These are phyloP conservation scores for Manacus vitellinus DNA, from an alignment of 2,113 vertebrate species.

Conservation along the genomic window DNA sequence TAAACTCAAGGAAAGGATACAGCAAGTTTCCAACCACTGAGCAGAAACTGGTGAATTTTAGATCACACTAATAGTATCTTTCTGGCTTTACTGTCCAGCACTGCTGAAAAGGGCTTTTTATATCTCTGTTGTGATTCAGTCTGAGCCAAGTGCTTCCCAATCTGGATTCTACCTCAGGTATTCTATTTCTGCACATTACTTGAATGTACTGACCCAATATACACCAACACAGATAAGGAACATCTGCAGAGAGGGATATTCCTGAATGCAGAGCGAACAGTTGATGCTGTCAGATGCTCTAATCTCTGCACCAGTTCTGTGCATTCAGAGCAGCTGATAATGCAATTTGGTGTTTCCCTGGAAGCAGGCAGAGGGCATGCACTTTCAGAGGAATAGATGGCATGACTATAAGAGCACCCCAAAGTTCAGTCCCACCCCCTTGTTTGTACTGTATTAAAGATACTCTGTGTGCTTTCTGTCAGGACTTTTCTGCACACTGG, in stretches of 20 bases:
- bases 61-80: neutral
- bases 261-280: neutral
- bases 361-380: neutral
- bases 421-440: constrained; percentile 47
- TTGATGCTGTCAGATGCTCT: neutral
- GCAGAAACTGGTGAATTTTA: neutral
- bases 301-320: neutral
- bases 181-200: neutral
- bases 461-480: constrained; percentile 10
- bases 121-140: neutral
- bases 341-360: neutral
- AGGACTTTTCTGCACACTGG: constrained; percentile 1
- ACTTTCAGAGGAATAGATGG: neutral
- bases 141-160: constrained; percentile 1
- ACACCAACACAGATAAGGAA: neutral
- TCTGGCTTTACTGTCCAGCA: neutral
- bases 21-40: neutral
- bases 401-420: neutral
- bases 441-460: constrained; percentile 24
- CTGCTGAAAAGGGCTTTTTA: neutral
- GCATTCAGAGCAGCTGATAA: neutral
- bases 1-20: neutral
- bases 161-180: neutral
- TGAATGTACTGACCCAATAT: neutral
- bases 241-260: neutral